Evolutionary conservation across 2,888 invertebrate species (phyloP).

Genomic region (Spatulosminthurus flaviceps): DNA sequence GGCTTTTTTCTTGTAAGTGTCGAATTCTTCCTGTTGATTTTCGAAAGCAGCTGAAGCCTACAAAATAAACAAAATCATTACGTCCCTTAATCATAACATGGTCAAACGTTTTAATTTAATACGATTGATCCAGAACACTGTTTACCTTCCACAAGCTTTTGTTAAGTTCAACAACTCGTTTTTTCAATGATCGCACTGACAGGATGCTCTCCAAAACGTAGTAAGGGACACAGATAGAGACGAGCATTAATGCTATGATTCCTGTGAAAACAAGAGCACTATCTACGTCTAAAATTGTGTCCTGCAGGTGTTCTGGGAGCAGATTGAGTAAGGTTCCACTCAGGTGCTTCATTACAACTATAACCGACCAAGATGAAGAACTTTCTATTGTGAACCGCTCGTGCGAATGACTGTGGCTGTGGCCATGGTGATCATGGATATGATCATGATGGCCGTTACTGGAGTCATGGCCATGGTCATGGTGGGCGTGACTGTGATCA

Average conservation of each 20-base stretch:
- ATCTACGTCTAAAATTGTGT: constrained; percentile 62
- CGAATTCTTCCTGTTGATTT: constrained; percentile 63
- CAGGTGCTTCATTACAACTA: constrained; percentile 59
- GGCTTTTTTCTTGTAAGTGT: constrained; percentile 62
- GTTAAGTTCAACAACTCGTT: constrained; percentile 62
- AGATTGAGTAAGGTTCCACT: constrained; percentile 60
- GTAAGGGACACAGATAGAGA: constrained; percentile 63
- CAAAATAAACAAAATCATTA: too few relatives aligned
- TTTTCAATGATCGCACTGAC: constrained; percentile 59
- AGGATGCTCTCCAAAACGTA: constrained; percentile 60
- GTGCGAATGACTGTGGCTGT: constrained; percentile 29
- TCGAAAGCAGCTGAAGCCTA: constrained; percentile 63
- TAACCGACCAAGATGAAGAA: constrained; percentile 49
- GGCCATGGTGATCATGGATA: constrained; percentile 33
- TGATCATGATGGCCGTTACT: constrained; percentile 12
- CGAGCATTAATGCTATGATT: constrained; percentile 62
- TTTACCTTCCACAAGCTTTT: constrained; percentile 63
- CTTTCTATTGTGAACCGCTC: neutral
- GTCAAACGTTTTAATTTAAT: too few relatives aligned
- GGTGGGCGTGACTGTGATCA: neutral
- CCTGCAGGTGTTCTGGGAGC: constrained; percentile 63
- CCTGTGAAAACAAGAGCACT: constrained; percentile 63
- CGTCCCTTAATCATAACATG: too few relatives aligned
- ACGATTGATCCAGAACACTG: too few relatives aligned
- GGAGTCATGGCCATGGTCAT: constrained; percentile 23